Conservation (phyloP, 2,113 vertebrate species). For the Onychorhynchus coronatus region DNA sequence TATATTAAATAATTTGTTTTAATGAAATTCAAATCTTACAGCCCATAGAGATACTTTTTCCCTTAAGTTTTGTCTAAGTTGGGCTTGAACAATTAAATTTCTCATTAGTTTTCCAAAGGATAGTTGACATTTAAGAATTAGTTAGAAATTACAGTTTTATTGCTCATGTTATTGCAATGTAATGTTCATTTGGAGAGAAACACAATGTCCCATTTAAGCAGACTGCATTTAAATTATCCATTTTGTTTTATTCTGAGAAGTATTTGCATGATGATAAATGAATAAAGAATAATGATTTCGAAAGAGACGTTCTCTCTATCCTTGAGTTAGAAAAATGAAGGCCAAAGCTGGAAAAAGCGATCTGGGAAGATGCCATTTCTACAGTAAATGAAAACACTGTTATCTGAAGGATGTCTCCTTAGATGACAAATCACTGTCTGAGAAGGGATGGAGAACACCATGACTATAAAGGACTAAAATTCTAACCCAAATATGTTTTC, state of each 20-base stretch:
- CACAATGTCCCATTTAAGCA: neutral
- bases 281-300: constrained; percentile 5
- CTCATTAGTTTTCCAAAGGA: constrained; percentile 29
- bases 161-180: constrained; percentile 1
- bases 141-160: constrained; percentile 36
- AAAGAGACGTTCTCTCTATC: neutral
- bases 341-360: neutral
- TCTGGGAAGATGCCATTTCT: neutral
- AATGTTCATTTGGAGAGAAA: constrained; percentile 39
- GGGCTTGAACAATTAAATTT: constrained; percentile 14
- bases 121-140: constrained; percentile 39
- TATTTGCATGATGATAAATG: constrained; percentile 14
- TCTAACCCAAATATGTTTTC: neutral
- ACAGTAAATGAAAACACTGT: neutral
- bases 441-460: neutral
- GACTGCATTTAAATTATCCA: constrained; percentile 32
- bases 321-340: neutral
- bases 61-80: neutral
- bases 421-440: neutral
- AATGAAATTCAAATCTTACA: neutral
- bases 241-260: constrained; percentile 22
- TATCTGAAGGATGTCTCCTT: neutral
- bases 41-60: neutral
- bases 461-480: neutral
- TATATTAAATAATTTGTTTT: neutral